Evolutionary conservation across 2,888 invertebrate species (phyloP).

Genomic region (Silvanus unidentatus): DNA sequence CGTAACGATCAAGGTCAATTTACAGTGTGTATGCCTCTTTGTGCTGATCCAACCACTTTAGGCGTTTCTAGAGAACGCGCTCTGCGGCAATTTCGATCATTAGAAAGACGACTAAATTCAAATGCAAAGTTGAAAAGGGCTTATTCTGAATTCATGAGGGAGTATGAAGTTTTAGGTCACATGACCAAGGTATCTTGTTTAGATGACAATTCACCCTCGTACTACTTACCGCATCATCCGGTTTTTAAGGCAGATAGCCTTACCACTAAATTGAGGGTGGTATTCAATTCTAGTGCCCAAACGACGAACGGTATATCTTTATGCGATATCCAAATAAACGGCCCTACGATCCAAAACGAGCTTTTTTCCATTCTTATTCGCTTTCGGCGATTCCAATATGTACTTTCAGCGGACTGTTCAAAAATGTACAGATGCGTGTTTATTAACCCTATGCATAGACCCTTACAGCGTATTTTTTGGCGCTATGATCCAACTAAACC

Average conservation of each 20-base stretch:
- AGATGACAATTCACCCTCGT: not conserved
- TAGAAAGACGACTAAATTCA: constrained; percentile 14
- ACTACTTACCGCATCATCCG: constrained; percentile 17
- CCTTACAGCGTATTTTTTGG: constrained; percentile 10
- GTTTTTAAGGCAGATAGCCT: constrained; percentile 13
- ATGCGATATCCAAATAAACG: constrained; percentile 13
- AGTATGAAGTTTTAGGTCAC: constrained; percentile 12
- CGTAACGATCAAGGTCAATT: not conserved
- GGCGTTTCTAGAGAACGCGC: constrained; percentile 5
- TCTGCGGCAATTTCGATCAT: constrained; percentile 7
- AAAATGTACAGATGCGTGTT: constrained; percentile 11
- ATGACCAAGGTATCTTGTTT: constrained; percentile 7
- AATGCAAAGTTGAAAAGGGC: constrained; percentile 6
- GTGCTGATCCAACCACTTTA: not conserved
- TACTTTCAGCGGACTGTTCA: constrained; percentile 8
- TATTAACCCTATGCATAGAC: constrained; percentile 4
- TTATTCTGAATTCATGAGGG: constrained; percentile 11
- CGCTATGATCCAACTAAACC: not conserved
- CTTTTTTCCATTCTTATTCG: constrained; percentile 11
- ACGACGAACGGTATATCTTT: constrained; percentile 13
- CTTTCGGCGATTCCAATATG: constrained; percentile 8
- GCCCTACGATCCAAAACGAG: constrained; percentile 15
- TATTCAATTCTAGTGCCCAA: constrained; percentile 15
- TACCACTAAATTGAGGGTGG: constrained; percentile 17
- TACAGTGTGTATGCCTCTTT: not conserved